Evolutionary conservation across 2,113 vertebrate species (phyloP).

Genomic region (Phalacrocorax carbo): DNA sequence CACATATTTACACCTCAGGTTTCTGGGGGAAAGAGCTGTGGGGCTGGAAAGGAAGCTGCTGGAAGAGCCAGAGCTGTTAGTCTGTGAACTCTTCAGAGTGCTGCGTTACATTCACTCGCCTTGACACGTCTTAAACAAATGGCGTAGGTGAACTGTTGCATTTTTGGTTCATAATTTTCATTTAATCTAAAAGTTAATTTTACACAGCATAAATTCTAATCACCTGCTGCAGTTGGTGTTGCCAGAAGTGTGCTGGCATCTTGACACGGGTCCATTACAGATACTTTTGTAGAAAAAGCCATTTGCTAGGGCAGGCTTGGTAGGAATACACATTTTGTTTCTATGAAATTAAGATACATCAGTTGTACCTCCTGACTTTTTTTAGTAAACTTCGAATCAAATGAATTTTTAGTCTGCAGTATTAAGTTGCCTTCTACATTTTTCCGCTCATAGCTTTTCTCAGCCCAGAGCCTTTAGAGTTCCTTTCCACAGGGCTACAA

Average conservation of each 20-base stretch:
- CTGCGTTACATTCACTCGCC: neutral
- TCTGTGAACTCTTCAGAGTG: neutral
- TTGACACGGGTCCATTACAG: neutral
- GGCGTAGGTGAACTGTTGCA: neutral
- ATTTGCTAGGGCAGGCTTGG: neutral
- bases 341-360: neutral
- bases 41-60: neutral
- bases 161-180: conserved; percentile 30
- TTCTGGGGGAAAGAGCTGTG: neutral
- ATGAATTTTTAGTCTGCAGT: neutral
- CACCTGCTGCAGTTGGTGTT: neutral
- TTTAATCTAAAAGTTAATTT: conserved; percentile 58
- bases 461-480: neutral
- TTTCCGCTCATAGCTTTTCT: neutral
- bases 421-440: neutral
- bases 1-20: fast-evolving
- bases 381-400: neutral
- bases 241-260: conserved; percentile 15
- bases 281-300: neutral
- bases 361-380: neutral
- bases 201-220: conserved; percentile 63
- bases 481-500: neutral
- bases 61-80: neutral
- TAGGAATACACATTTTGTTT: neutral
- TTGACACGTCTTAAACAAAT: neutral